phyloP scores from a whole-genome alignment of 2,797 vertebrate genomes.

The Euthynnus affinis region DNA sequence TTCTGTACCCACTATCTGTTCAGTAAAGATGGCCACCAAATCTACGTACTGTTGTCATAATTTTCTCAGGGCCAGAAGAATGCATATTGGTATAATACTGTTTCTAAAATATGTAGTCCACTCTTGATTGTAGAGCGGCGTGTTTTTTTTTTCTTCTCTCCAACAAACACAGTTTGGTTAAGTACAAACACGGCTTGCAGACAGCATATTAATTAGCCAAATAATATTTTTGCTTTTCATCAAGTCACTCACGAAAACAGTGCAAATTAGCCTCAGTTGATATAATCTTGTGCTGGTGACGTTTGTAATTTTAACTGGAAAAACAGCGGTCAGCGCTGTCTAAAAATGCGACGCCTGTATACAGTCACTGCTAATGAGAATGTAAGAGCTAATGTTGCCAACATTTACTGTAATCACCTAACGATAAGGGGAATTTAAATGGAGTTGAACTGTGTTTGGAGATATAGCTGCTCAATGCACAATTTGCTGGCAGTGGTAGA shows the following conservation, averaged over 20 bases:
- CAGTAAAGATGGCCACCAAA: not conserved
- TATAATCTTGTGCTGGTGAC: not conserved
- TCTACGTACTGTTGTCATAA: too few relatives aligned
- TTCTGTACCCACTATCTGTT: not conserved
- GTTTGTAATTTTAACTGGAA: not conserved
- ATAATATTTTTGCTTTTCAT: not conserved
- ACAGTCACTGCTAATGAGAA: slow-evolving; percentile 8
- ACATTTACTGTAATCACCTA: slow-evolving; percentile 1
- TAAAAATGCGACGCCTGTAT: not conserved
- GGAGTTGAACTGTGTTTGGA: slow-evolving; percentile 38
- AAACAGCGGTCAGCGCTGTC: not conserved
- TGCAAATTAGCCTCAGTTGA: not conserved
- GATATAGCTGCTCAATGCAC: slow-evolving; percentile 50
- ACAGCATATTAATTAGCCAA: not conserved
- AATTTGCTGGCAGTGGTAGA: slow-evolving; percentile 53
- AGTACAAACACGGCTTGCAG: not conserved
- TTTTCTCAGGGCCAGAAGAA: not conserved
- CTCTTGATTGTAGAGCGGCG: not conserved
- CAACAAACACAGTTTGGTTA: not conserved
- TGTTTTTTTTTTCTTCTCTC: too few relatives aligned
- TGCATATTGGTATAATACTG: too few relatives aligned
- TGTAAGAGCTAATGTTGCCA: not conserved
- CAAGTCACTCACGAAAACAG: not conserved
- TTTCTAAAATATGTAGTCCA: not conserved
- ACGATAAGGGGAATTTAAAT: not conserved